These are phyloP conservation scores for Tinamus guttatus DNA, from an alignment of 2,113 vertebrate species.

Conservation along the genomic window DNA sequence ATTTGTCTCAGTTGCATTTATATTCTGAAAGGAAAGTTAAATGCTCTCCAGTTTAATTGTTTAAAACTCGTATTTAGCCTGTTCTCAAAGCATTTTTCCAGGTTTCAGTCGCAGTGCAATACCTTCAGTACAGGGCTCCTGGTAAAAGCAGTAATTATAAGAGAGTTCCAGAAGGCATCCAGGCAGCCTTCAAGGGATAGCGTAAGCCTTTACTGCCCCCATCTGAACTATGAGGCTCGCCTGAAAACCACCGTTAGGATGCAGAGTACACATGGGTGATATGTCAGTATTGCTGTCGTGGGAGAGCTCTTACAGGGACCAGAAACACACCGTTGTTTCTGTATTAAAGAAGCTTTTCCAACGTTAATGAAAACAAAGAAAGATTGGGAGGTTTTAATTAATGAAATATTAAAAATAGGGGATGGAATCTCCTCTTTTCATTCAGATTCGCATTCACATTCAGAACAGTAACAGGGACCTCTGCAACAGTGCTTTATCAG, in stretches of 20 bases:
- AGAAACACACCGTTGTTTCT: constrained; percentile 63
- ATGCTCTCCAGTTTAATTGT: constrained; percentile 30
- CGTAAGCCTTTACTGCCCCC: constrained; percentile 77
- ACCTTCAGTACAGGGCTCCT: constrained; percentile 63
- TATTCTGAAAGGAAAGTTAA: constrained; percentile 61
- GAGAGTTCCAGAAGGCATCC: constrained; percentile 66
- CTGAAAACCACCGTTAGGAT: constrained; percentile 79
- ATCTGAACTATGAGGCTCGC: constrained; percentile 74
- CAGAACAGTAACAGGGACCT: constrained; percentile 46
- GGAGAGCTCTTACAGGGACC: constrained; percentile 61
- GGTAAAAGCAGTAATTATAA: constrained; percentile 76
- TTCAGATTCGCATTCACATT: neutral
- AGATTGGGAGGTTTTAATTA: constrained; percentile 68
- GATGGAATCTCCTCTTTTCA: constrained; percentile 53
- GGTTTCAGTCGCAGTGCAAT: constrained; percentile 15
- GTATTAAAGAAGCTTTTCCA: constrained; percentile 75
- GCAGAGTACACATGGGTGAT: constrained; percentile 75
- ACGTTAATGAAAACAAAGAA: constrained; percentile 75
- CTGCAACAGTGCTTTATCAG: constrained; percentile 44
- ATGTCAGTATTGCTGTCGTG: constrained; percentile 73
- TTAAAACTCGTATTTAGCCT: constrained; percentile 40
- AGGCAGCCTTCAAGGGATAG: constrained; percentile 73
- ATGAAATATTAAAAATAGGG: constrained; percentile 75
- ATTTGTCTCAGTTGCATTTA: constrained; percentile 36
- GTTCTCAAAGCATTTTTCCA: constrained; percentile 34